Base-by-base conservation (phyloP, 2,888 invertebrate genomes). In the Empis livida region DNA sequence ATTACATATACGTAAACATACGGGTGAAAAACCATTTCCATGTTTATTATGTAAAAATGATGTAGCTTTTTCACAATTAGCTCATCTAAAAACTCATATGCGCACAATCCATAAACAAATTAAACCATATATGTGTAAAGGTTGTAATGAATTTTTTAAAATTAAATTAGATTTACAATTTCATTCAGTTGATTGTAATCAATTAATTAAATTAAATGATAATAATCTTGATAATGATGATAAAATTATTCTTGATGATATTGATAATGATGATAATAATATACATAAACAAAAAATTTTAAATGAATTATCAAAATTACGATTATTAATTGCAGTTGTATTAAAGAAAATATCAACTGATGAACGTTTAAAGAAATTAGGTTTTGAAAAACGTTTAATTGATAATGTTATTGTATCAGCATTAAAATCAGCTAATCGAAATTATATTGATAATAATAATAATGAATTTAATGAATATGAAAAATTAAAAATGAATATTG, bases 11-110 rank as follows among this genome's bases (percentile, higher is more conserved):
- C 73, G 89, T 40, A 75, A 84, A 13, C 89, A 89, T 61, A 89
- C 89, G 0, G 90, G 90, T 0, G 90, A 90, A 63, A 84, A 87
- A 57, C 90, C 90, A 0, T 89, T 89, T 62, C 74, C 73, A 42
- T 84, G 83, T 60, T 71, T 78, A 13, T 69, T 82, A 56, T 87
- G 87, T 59, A 62, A 63, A 51, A 71, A 73, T 50, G 67, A 70
- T 41, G 79, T 79, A 35, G 78, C 80, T 1, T 89, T 89, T 64
- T 82, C 85, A 0, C 90, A 90, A 61, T 66, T 90, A 48, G 87
- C 90, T 0, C 90, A 90, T 61, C 78, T 90, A 67, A 90, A 90
- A 67, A 85, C 88, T 51, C 90, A 91, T 63, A 87, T 91, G 87
- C 75, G 79, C 51, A 84, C 84, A 58, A 86, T 90, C 46, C 90